phyloP scores from a whole-genome alignment of 1,140 invertebrate species.

The Musca vetustissima region DNA sequence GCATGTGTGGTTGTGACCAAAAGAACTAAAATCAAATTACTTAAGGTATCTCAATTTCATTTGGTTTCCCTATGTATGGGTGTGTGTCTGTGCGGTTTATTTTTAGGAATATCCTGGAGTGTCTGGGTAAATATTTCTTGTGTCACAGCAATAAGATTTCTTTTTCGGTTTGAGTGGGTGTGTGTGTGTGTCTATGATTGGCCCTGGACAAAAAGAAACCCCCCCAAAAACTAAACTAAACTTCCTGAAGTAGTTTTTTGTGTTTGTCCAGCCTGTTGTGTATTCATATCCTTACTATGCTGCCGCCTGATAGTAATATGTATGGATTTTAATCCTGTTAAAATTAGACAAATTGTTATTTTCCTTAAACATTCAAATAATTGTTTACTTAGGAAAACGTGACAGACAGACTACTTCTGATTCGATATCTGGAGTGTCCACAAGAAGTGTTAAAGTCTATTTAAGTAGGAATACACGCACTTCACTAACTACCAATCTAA shows the following conservation, averaged over 20 bases:
- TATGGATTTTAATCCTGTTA: slow-evolving; percentile 38
- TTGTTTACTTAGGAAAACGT: slow-evolving; percentile 22
- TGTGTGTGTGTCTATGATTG: not conserved
- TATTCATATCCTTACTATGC: slow-evolving; percentile 5
- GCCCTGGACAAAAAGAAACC: too few species aligned
- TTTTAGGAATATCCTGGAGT: not conserved
- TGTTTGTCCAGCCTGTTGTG: not conserved
- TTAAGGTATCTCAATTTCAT: not conserved
- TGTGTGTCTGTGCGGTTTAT: slow-evolving; percentile 1
- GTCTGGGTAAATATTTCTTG: not conserved
- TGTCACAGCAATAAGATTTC: not conserved
- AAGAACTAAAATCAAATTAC: slow-evolving; percentile 16
- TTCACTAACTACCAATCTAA: too few species aligned
- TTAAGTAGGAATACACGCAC: too few species aligned
- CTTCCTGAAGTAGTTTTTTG: too few species aligned
- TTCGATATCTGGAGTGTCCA: too few species aligned
- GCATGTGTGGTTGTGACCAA: slow-evolving; percentile 3
- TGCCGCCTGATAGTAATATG: slow-evolving; percentile 20
- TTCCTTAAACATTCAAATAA: slow-evolving; percentile 29
- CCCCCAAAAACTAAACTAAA: too few species aligned
- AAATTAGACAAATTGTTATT: slow-evolving; percentile 44
- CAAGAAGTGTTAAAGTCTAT: too few species aligned
- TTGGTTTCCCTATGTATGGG: not conserved
- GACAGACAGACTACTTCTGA: not conserved
- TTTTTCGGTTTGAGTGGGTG: too few species aligned